Conservation (phyloP, 92 coral and sea anemone species). For the Metridium senile region DNA sequence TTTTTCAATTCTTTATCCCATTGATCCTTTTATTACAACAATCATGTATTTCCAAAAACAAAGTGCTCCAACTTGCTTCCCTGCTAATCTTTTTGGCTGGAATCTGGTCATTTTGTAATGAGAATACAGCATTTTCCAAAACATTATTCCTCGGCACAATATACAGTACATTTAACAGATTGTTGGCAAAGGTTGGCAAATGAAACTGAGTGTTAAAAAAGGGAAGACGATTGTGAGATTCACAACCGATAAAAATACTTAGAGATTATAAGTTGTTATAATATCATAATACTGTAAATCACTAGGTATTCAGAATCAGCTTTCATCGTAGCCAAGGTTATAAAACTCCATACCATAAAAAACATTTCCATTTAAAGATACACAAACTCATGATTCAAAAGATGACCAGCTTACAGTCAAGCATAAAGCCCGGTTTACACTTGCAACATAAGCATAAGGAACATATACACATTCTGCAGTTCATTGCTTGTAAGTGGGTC, state of each 20-base stretch:
- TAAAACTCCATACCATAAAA: slow-evolving; percentile 2
- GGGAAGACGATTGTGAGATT: no score
- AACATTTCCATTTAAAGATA: neutral
- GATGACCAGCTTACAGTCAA: neutral
- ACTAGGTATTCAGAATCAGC: neutral
- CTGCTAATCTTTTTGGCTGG: neutral
- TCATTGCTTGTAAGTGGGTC: no score
- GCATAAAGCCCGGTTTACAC: neutral
- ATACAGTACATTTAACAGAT: neutral
- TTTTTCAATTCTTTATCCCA: neutral
- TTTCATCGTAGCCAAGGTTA: neutral
- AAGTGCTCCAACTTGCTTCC: neutral
- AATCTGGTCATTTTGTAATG: no score
- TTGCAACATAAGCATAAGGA: neutral
- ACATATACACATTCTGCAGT: neutral
- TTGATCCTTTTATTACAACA: neutral
- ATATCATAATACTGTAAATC: no score
- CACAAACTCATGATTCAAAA: slow-evolving; percentile 3
- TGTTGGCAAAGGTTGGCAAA: neutral
- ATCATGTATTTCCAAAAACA: neutral
- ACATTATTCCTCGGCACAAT: no score
- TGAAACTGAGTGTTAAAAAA: neutral
- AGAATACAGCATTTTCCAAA: no score
- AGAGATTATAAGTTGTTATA: no score
- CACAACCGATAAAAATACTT: no score